phyloP scores from a whole-genome alignment of 2,113 vertebrate species.

The Plectropomus leopardus region DNA sequence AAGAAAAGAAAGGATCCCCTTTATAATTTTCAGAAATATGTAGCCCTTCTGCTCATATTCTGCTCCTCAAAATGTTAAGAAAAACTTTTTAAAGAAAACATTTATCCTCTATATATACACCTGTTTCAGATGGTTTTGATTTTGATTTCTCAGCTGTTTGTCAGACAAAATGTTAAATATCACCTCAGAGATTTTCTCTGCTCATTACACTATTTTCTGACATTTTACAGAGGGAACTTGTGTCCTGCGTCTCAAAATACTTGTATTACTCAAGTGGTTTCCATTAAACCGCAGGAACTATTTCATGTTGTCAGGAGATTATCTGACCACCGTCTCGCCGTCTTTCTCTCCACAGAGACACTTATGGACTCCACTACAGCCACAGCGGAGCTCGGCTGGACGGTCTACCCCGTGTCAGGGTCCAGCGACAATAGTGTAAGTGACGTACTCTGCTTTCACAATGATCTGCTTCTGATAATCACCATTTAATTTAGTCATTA shows the following conservation, averaged over 20 bases:
- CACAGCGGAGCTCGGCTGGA: slow-evolving; percentile 98
- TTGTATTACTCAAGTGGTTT: slow-evolving; percentile 4
- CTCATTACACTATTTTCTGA: not conserved
- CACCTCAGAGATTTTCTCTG: not conserved
- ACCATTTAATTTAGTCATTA: slow-evolving; percentile 19
- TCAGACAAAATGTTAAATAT: not conserved
- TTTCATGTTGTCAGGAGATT: slow-evolving; percentile 15
- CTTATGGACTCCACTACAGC: slow-evolving; percentile 99
- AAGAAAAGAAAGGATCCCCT: not conserved
- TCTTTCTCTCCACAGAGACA: slow-evolving; percentile 86
- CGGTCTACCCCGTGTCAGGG: slow-evolving; percentile 93
- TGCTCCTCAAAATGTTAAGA: not conserved
- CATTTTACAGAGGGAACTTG: not conserved
- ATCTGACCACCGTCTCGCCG: slow-evolving; percentile 57
- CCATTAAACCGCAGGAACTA: not conserved
- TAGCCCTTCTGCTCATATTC: not conserved
- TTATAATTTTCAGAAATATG: not conserved
- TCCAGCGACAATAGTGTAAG: slow-evolving; percentile 90
- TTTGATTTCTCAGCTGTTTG: not conserved
- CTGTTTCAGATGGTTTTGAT: not conserved
- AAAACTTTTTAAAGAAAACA: too few species aligned
- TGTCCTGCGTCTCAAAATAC: not conserved
- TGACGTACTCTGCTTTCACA: slow-evolving; percentile 34
- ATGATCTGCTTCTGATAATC: not conserved
- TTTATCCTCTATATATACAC: too few species aligned